Evolutionary conservation across 2,113 vertebrate genomes (phyloP).

Genomic region (Lepisosteus osseus): DNA sequence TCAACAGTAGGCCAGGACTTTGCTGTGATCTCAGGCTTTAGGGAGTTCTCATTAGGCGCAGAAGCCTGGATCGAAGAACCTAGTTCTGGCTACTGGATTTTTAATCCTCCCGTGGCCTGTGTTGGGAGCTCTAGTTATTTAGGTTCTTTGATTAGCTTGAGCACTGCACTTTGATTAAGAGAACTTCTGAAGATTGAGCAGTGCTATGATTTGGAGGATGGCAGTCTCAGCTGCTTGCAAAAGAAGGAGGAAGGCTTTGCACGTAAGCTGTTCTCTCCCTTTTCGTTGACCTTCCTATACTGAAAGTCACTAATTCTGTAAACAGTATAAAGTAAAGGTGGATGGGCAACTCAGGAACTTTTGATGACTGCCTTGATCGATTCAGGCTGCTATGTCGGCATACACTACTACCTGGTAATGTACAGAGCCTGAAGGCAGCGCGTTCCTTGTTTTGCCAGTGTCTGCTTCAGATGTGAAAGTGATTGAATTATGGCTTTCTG

Average conservation of each 20-base stretch:
- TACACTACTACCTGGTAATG: conserved; percentile 29
- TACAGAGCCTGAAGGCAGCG: conserved; percentile 21
- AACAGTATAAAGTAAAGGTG: conserved; percentile 13
- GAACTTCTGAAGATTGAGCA: conserved; percentile 84
- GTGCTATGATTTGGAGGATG: conserved; percentile 75
- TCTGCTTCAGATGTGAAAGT: conserved; percentile 34
- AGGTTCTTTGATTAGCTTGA: conserved; percentile 96
- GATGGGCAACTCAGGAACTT: conserved; percentile 32
- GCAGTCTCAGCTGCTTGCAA: conserved; percentile 65
- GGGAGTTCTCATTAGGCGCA: conserved; percentile 94
- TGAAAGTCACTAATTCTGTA: conserved; percentile 30
- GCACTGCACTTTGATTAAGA: conserved; percentile 91
- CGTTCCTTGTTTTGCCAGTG: conserved; percentile 26
- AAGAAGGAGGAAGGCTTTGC: conserved; percentile 63
- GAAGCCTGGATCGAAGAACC: conserved; percentile 86
- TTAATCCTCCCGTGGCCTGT: conserved; percentile 94
- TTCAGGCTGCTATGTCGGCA: conserved; percentile 30
- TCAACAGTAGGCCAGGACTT: conserved; percentile 70
- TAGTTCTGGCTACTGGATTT: conserved; percentile 95
- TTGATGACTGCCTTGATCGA: conserved; percentile 31
- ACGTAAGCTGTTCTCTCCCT: conserved; percentile 59
- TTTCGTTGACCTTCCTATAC: conserved; percentile 66
- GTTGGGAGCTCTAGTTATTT: conserved; percentile 94
- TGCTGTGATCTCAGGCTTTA: conserved; percentile 91
- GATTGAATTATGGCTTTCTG: conserved; percentile 29